Conservation (phyloP, 92 coral and sea anemone genomes). For the Montipora capitata region DNA sequence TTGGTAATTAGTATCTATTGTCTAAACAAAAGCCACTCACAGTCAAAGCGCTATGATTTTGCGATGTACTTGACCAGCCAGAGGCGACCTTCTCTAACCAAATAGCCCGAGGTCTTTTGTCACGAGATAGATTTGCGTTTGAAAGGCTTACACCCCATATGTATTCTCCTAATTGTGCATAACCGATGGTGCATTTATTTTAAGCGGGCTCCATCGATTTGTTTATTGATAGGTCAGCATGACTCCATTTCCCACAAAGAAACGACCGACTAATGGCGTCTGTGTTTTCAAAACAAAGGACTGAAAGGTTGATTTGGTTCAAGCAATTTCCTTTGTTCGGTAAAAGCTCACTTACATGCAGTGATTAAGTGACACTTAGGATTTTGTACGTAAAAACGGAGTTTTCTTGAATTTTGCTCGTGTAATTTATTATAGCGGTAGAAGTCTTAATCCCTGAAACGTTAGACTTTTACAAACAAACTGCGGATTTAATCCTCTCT, state of each 20-base stretch:
- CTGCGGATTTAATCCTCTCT: neutral
- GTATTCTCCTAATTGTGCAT: neutral
- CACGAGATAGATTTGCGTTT: neutral
- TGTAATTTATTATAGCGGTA: too few species aligned
- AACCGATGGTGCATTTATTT: constrained; percentile 17
- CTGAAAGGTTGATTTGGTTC: constrained; percentile 4
- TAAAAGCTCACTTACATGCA: neutral
- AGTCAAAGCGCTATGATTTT: too few species aligned
- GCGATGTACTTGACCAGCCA: too few species aligned
- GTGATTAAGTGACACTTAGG: neutral
- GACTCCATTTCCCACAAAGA: constrained; percentile 19
- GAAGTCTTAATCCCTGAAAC: too few species aligned
- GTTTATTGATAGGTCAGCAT: constrained; percentile 29
- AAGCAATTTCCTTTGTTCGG: constrained; percentile 5
- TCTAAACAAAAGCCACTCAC: too few species aligned
- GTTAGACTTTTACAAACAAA: too few species aligned
- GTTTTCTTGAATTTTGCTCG: neutral
- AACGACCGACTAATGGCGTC: constrained; percentile 14
- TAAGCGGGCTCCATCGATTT: neutral
- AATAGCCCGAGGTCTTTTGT: neutral
- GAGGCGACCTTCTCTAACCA: too few species aligned
- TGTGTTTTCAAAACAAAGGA: constrained; percentile 26
- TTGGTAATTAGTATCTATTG: too few species aligned
- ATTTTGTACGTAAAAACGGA: neutral
- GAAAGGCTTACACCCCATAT: neutral